Evolutionary conservation across 2,797 vertebrate species (phyloP).

Genomic region (Xenopus petersii): DNA sequence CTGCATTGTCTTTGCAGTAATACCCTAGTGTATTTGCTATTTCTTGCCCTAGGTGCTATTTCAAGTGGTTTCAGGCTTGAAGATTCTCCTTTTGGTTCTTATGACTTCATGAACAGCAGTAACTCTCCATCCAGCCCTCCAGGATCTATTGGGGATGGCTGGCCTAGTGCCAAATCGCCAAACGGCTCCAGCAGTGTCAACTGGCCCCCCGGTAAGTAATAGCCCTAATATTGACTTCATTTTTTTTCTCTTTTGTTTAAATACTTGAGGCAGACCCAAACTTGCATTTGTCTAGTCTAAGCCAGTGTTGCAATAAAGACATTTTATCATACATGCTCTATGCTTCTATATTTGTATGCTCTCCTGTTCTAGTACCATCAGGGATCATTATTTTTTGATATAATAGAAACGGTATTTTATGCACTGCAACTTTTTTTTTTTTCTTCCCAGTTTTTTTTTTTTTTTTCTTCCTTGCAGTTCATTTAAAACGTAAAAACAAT

Average conservation of each 20-base stretch:
- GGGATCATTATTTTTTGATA: no score
- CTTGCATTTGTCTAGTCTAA: no score
- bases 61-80: slow-evolving; percentile 97
- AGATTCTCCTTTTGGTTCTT: slow-evolving; percentile 88
- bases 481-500: no score
- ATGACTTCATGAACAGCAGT: slow-evolving; percentile 91
- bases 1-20: not conserved
- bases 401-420: no score
- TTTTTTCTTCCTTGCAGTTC: no score
- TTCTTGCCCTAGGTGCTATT: slow-evolving; percentile 83
- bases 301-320: no score
- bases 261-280: no score
- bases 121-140: slow-evolving; percentile 93
- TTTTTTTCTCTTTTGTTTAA: slow-evolving; percentile 47
- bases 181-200: slow-evolving; percentile 93
- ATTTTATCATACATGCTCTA: no score
- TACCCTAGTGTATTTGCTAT: not conserved
- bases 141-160: slow-evolving; percentile 92
- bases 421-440: no score
- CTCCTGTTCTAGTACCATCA: no score
- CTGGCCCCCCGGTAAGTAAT: slow-evolving; percentile 89
- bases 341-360: no score
- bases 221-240: slow-evolving; percentile 75
- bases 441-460: no score
- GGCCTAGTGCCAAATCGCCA: slow-evolving; percentile 99